These are phyloP conservation scores for Myrmecobius fasciatus DNA, from an alignment of 2,113 vertebrate species.

Conservation along the genomic window DNA sequence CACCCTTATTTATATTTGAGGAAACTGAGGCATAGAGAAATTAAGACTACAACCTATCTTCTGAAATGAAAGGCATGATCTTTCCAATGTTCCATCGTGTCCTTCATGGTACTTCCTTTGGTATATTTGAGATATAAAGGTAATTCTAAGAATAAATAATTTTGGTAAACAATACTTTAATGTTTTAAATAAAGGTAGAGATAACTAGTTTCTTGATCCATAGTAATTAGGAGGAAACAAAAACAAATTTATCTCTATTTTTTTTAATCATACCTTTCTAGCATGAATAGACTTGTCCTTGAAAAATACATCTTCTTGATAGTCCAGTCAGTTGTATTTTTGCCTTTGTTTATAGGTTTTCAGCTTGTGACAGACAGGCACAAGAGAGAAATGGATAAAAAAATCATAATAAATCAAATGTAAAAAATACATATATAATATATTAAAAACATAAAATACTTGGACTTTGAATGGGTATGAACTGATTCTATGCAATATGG, in stretches of 20 bases:
- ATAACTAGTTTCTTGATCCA: conserved; percentile 1
- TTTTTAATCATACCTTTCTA: background rate
- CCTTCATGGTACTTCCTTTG: background rate
- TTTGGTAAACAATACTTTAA: conserved; percentile 70
- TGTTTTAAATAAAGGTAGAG: conserved; percentile 59
- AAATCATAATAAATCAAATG: background rate
- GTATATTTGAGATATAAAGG: conserved; percentile 71
- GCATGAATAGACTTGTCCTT: conserved; percentile 47
- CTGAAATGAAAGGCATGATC: background rate
- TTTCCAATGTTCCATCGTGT: background rate
- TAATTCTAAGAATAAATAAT: conserved; percentile 30
- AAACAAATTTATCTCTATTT: conserved; percentile 37
- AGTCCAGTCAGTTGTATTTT: conserved; percentile 1
- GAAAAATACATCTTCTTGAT: conserved; percentile 31
- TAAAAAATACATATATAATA: background rate
- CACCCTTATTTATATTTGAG: background rate
- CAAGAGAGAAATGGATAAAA: background rate
- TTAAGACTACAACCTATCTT: background rate
- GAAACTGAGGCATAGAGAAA: background rate
- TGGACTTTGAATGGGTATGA: background rate
- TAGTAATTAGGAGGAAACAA: background rate
- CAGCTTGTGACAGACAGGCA: background rate
- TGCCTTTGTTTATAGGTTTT: conserved; percentile 29
- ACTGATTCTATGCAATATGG: conserved; percentile 13
- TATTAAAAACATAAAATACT: conserved; percentile 29